These are phyloP conservation scores for Trogon melanurus DNA, from an alignment of 2,113 vertebrate genomes.

Conservation along the genomic window DNA sequence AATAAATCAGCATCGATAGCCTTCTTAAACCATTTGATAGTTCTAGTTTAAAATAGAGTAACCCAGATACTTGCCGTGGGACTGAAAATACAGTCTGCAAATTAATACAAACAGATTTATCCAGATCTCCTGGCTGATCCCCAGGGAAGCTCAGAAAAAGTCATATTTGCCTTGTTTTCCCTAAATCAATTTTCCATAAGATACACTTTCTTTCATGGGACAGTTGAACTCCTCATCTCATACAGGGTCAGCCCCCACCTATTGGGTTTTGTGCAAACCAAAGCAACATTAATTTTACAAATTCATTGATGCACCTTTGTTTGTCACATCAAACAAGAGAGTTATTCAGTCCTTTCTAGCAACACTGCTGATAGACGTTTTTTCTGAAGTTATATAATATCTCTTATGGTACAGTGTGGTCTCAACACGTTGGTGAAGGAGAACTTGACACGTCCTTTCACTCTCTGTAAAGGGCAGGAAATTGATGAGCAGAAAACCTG, in stretches of 20 bases:
- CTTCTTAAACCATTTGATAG: background rate
- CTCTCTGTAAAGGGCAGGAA: background rate
- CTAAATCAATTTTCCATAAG: background rate
- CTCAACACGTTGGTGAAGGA: background rate
- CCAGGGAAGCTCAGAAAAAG: background rate
- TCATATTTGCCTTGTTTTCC: background rate
- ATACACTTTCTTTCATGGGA: background rate
- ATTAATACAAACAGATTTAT: background rate
- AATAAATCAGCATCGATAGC: background rate
- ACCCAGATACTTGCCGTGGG: background rate
- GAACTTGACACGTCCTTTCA: background rate
- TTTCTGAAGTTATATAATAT: background rate
- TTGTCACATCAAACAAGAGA: background rate
- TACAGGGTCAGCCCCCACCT: background rate
- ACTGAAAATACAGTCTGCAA: background rate
- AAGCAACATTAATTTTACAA: background rate
- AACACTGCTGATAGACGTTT: background rate
- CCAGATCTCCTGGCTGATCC: background rate
- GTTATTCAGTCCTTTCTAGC: background rate
- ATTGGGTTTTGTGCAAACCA: background rate
- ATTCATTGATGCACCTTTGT: background rate
- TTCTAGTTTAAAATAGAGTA: background rate
- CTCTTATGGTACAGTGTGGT: background rate
- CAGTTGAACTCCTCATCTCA: background rate
- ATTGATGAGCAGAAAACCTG: conserved; percentile 1